A percentile compares a stretch with the other conserved stretches of the same genome.
Evolutionary conservation across 1,140 invertebrate species (phyloP).

Genomic region (Sitophilus oryzae): DNA sequence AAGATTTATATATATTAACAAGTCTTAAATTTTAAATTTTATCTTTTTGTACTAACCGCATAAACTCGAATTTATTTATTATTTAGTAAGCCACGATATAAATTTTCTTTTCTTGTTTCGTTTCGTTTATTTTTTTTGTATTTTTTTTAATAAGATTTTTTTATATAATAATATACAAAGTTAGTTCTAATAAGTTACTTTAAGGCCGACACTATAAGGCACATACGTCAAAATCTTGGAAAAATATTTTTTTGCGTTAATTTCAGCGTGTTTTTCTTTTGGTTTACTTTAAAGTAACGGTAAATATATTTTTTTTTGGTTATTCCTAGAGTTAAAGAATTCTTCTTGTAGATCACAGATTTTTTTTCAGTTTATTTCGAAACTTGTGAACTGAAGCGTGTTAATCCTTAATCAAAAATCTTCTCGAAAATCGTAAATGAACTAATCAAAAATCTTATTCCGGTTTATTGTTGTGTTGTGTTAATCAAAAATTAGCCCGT

Average conservation of each 20-base stretch:
- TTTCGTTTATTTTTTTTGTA: slow-evolving; percentile 31
- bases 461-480: slow-evolving; percentile 31
- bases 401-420: slow-evolving; percentile 11
- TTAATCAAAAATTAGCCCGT: slow-evolving; percentile 35
- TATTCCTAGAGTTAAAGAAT: slow-evolving; percentile 38
- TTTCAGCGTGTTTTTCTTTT: slow-evolving; percentile 21
- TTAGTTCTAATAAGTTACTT: slow-evolving; percentile 39
- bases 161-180: slow-evolving; percentile 43
- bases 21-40: slow-evolving; percentile 22
- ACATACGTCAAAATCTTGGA: slow-evolving; percentile 41
- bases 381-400: slow-evolving; percentile 13
- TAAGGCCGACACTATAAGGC: slow-evolving; percentile 44
- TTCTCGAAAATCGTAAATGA: slow-evolving; percentile 17
- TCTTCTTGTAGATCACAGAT: slow-evolving; percentile 21
- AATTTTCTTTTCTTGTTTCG: slow-evolving; percentile 27
- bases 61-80: slow-evolving; percentile 14
- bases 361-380: slow-evolving; percentile 27
- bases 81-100: slow-evolving; percentile 31
- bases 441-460: slow-evolving; percentile 16
- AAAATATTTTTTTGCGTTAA: slow-evolving; percentile 34
- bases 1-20: slow-evolving; percentile 17
- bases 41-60: slow-evolving; percentile 28
- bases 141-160: slow-evolving; percentile 32
- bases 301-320: slow-evolving; percentile 23
- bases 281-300: slow-evolving; percentile 34